Evolutionary conservation across 2,888 invertebrate genomes (phyloP).

Genomic region (Alloplasta piceator): DNA sequence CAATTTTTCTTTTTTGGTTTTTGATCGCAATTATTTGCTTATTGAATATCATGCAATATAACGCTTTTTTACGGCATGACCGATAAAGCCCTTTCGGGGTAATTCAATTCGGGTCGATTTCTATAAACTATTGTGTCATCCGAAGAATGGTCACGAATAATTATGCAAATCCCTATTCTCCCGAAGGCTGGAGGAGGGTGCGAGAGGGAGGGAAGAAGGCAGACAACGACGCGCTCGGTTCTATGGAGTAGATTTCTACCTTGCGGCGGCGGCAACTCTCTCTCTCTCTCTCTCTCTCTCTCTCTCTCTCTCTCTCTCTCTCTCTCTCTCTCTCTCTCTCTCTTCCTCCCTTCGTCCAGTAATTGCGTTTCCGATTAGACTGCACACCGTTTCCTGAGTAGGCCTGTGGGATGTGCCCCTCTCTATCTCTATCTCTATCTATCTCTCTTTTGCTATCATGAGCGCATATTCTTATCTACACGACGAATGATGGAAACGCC

Average conservation of each 20-base stretch:
- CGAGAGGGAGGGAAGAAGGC: slow-evolving; percentile 8
- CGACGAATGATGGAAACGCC: no score
- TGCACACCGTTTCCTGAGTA: slow-evolving; percentile 56
- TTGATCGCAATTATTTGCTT: not conserved
- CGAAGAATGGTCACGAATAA: slow-evolving; percentile 62
- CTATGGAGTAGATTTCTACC: slow-evolving; percentile 34
- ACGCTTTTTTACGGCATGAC: not conserved
- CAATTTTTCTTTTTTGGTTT: no score
- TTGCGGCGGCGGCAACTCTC: slow-evolving; percentile 43
- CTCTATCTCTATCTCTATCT: not conserved
- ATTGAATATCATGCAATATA: not conserved
- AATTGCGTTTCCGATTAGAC: slow-evolving; percentile 65
- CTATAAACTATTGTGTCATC: slow-evolving; percentile 61
- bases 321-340: slow-evolving; percentile 5
- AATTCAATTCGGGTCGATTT: slow-evolving; percentile 55
- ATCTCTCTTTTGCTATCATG: not conserved
- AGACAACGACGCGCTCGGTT: slow-evolving; percentile 46
- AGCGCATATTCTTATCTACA: no score
- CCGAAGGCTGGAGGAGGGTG: slow-evolving; percentile 41
- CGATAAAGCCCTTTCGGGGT: slow-evolving; percentile 32
- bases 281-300: not conserved
- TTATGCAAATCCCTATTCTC: slow-evolving; percentile 59
- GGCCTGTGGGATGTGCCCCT: slow-evolving; percentile 13
- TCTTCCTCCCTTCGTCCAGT: slow-evolving; percentile 36
- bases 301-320: not conserved